Evolutionary conservation across 2,113 vertebrate species (phyloP).

Genomic region (Hipposideros armiger): DNA sequence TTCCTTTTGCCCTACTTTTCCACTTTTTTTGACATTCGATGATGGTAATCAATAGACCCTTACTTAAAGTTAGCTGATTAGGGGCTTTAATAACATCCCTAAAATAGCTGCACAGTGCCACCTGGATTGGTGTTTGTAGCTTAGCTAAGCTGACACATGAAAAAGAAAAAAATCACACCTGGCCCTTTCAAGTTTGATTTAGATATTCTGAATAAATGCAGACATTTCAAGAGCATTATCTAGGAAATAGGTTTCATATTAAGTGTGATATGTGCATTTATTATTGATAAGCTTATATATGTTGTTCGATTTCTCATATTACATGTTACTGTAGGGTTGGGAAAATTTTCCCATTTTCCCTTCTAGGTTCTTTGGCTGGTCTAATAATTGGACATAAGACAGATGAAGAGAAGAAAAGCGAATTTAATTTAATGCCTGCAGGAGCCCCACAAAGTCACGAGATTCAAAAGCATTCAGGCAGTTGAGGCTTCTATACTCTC

Average conservation of each 20-base stretch:
- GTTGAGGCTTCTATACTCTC: not conserved
- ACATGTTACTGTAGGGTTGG: not conserved
- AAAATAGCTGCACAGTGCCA: not conserved
- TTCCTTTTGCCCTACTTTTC: not conserved
- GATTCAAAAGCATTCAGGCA: not conserved
- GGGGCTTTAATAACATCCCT: not conserved
- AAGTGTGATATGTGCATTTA: not conserved
- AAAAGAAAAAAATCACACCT: not conserved
- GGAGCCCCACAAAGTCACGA: not conserved
- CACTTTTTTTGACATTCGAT: not conserved
- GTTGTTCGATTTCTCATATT: not conserved
- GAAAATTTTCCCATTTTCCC: not conserved
- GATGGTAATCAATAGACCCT: not conserved
- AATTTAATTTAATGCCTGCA: not conserved
- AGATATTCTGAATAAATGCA: not conserved
- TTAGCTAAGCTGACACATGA: not conserved
- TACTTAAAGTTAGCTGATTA: not conserved
- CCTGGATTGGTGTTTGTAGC: no score
- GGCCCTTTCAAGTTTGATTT: not conserved
- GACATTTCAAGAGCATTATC: not conserved
- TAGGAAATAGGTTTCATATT: not conserved
- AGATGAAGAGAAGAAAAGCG: not conserved
- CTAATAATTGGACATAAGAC: not conserved
- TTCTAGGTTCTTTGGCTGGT: not conserved
- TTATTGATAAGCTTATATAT: not conserved